Evolutionary conservation across 2,113 vertebrate species (phyloP), one percentile per base, ranked within the genome.

Genomic region (Tenrec ecaudatus): DNA sequence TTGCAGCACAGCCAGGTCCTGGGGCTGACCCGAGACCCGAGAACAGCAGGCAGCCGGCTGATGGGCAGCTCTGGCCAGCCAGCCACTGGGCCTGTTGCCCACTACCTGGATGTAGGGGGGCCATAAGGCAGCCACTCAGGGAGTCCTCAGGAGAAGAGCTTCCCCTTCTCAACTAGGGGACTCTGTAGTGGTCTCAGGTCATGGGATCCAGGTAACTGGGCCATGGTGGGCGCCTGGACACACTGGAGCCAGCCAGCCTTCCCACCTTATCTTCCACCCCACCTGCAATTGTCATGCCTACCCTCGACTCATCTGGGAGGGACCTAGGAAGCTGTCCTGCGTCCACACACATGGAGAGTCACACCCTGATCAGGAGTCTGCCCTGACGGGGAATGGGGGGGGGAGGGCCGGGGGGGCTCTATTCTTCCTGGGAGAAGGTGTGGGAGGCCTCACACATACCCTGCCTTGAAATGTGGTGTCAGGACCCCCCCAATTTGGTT

Each of bases 81-180:
- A 27, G 64, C 22, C 25, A 9, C 64, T 27, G 64, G 9, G 31
- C 64, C 22, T 4, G 60, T 22, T 16, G 22, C 31, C 16, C 68
- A 76, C 57, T 16, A 25, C 25, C 16, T 0, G 0, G 33, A 22
- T 2, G 40, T 40, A 40, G 7, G 0, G 31, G 82, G 71, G 5
- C 3, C 3, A 0, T 0, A 16, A 53, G 60, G 15, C 0, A 0
- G 75, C n/a, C 9, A 0, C 77, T 25, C 1, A 6, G 25, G 3
- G 38, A 64, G 33, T 43, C 14, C 20, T 43, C 25, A 0, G 25
- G 31, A n/a, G 2, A 11, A 1, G 69, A 1, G 4, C 29, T 68
- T 29, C 27, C 53, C 69, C 23, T 43, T 68, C 77, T 23, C 0
- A 0, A 33, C 25, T 40, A 29, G 66, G 25, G 60, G 53, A 82